Evolutionary conservation across 1,140 invertebrate species (phyloP).

Genomic region (Hestina assimilis): DNA sequence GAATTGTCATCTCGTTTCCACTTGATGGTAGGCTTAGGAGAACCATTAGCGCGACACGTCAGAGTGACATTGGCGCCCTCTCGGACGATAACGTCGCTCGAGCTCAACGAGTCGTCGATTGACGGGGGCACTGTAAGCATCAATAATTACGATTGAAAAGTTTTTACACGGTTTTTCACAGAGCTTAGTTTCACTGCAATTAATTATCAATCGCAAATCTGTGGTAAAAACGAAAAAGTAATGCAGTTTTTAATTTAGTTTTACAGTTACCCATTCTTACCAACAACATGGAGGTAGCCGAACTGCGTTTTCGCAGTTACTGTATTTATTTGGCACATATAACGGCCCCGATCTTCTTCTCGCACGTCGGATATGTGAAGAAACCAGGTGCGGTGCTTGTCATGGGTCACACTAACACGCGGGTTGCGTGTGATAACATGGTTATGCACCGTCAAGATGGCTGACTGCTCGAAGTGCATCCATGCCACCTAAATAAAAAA

Average conservation of each 20-base stretch:
- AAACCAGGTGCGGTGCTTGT: constrained; percentile 93
- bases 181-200: too few species aligned
- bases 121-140: constrained; percentile 90
- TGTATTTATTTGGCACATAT: constrained; percentile 98
- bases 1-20: constrained; percentile 94
- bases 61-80: constrained; percentile 94
- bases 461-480: constrained; percentile 96
- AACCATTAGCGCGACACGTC: constrained; percentile 92
- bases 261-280: constrained; percentile 80
- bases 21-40: constrained; percentile 91
- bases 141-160: constrained; percentile 11
- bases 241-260: not conserved
- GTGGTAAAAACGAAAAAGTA: not conserved
- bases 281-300: constrained; percentile 94
- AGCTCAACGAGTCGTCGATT: constrained; percentile 93
- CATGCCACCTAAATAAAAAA: constrained; percentile 88
- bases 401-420: constrained; percentile 92
- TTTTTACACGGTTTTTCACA: too few species aligned
- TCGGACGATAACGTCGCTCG: constrained; percentile 93
- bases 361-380: constrained; percentile 94
- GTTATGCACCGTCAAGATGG: constrained; percentile 94
- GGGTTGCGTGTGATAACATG: constrained; percentile 96
- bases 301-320: constrained; percentile 95
- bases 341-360: constrained; percentile 93
- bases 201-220: too few species aligned